A percentile compares a stretch with the other conserved stretches of the same genome.
These are phyloP conservation scores for Nemoura dubitans DNA, from an alignment of 2,888 invertebrate species.

Conservation along the genomic window DNA sequence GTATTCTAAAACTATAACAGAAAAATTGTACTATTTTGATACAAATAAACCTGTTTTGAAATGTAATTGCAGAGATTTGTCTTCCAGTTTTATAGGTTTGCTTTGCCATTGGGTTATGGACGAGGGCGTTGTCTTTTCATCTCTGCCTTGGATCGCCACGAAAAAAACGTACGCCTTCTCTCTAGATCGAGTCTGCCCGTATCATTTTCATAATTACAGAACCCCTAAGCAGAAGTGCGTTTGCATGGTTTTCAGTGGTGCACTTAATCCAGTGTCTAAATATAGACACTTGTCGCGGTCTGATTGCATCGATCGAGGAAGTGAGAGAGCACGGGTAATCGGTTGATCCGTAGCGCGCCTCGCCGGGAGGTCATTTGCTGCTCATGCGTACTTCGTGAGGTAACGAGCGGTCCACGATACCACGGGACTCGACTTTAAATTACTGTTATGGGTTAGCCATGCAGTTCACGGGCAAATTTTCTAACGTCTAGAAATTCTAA, in stretches of 20 bases:
- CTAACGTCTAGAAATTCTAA: not conserved
- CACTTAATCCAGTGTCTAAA: slow-evolving; percentile 18
- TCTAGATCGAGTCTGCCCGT: not conserved
- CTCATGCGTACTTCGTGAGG: not conserved
- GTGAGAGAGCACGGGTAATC: not conserved
- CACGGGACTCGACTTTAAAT: not conserved
- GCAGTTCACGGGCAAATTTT: slow-evolving; percentile 16
- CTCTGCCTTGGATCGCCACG: not conserved
- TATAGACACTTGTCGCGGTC: slow-evolving; percentile 31
- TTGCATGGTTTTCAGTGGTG: not conserved
- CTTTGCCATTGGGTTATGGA: slow-evolving; percentile 26
- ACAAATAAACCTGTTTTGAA: slow-evolving; percentile 30
- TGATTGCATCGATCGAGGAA: slow-evolving; percentile 15
- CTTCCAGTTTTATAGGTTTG: slow-evolving; percentile 32
- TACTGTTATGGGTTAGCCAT: slow-evolving; percentile 1
- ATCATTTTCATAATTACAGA: slow-evolving; percentile 40
- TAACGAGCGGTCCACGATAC: not conserved
- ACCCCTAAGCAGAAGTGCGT: not conserved
- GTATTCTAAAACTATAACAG: slow-evolving; percentile 14
- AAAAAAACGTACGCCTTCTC: slow-evolving; percentile 25
- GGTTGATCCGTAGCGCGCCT: not conserved
- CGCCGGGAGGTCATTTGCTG: not conserved
- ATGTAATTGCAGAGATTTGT: slow-evolving; percentile 36
- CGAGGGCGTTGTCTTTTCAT: not conserved
- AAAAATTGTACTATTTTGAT: slow-evolving; percentile 25